A percentile compares a stretch with the other conserved stretches of the same genome.
phyloP scores from a whole-genome alignment of 1,140 invertebrate genomes.

The Drosophila kikkawai region DNA sequence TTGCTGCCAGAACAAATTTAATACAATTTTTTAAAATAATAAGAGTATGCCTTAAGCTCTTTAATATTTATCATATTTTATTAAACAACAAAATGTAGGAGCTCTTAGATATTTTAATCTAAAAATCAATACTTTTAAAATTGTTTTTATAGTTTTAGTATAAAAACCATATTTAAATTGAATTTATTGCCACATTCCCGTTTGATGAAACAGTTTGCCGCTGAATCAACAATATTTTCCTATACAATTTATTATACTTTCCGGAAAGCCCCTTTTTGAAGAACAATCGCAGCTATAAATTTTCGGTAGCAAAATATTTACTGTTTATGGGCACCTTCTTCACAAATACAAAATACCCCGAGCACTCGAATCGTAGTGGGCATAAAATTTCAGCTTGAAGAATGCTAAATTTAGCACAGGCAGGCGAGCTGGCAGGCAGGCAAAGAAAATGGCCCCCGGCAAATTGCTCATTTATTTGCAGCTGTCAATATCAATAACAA shows the following conservation, averaged over 20 bases:
- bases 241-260: slow-evolving; percentile 9
- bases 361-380: slow-evolving; percentile 11
- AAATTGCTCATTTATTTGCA: slow-evolving; percentile 84
- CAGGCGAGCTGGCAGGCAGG: slow-evolving; percentile 4
- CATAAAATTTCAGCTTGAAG: slow-evolving; percentile 37
- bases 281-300: slow-evolving; percentile 24
- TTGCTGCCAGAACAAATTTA: too few species aligned
- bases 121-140: background rate
- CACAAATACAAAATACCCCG: slow-evolving; percentile 34
- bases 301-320: slow-evolving; percentile 33
- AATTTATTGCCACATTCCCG: background rate
- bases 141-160: background rate
- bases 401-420: slow-evolving; percentile 69
- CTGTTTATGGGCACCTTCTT: slow-evolving; percentile 29
- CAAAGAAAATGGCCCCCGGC: slow-evolving; percentile 54
- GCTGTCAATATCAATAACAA: slow-evolving; percentile 84
- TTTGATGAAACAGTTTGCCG: background rate
- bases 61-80: too few species aligned
- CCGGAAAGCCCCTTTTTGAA: background rate
- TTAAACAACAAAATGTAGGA: too few species aligned
- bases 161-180: background rate
- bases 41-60: too few species aligned
- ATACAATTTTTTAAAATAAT: too few species aligned
- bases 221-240: background rate
- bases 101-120: background rate